These are phyloP conservation scores for Solenodon paradoxus DNA, from an alignment of 2,113 vertebrate species.

Conservation along the genomic window DNA sequence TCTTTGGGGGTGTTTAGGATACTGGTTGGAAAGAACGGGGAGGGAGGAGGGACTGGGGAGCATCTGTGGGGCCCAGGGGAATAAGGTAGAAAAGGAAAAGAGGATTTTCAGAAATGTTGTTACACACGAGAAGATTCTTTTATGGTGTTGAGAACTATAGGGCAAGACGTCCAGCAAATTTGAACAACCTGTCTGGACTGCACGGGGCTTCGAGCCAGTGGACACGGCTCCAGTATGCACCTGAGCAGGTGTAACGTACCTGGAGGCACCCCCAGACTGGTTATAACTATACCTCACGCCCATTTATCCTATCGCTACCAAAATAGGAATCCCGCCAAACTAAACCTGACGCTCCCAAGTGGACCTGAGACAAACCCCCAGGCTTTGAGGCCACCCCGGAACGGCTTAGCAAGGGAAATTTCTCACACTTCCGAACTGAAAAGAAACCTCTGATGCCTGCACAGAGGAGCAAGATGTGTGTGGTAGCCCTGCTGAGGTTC, in stretches of 20 bases:
- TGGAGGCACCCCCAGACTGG: neutral
- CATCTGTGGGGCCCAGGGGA: neutral
- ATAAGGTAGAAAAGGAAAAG: neutral
- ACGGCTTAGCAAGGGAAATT: neutral
- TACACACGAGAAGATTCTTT: no score
- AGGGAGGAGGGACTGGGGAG: no score
- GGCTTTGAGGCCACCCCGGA: neutral
- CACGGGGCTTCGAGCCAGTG: neutral
- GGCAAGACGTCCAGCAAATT: neutral
- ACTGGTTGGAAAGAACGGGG: neutral
- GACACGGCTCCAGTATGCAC: neutral
- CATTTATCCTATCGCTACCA: neutral
- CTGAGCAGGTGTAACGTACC: neutral
- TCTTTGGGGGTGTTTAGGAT: neutral
- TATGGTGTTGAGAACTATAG: neutral
- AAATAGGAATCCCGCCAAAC: neutral
- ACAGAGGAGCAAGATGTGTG: neutral
- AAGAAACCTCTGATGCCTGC: neutral
- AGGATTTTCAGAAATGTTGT: neutral
- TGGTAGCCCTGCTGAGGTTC: neutral
- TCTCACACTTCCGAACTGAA: neutral
- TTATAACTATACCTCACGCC: neutral
- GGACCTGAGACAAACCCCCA: neutral
- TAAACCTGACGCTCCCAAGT: neutral
- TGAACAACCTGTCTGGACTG: neutral